phyloP scores from a whole-genome alignment of 2,888 invertebrate genomes.

The Cephus nigrinus region DNA sequence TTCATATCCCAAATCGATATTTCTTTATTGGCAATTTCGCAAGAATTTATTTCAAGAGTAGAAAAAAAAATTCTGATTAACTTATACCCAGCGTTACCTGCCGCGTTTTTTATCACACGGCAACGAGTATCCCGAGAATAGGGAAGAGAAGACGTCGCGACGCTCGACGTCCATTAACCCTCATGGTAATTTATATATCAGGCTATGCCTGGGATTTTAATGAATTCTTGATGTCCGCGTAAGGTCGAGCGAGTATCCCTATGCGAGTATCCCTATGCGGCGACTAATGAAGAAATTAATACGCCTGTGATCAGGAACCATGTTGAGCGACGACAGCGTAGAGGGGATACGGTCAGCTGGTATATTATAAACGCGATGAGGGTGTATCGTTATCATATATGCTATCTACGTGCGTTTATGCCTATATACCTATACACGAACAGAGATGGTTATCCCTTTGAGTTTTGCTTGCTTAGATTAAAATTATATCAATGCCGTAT shows the following conservation, averaged over 20 bases:
- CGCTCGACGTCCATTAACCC: not conserved
- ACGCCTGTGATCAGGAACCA: slow-evolving; percentile 14
- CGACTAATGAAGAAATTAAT: slow-evolving; percentile 25
- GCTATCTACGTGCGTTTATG: not conserved
- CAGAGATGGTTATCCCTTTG: slow-evolving; percentile 47
- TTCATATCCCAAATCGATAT: slow-evolving; percentile 32
- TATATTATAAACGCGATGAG: slow-evolving; percentile 26
- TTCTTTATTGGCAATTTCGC: slow-evolving; percentile 33
- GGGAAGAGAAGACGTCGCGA: not conserved
- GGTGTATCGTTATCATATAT: not conserved
- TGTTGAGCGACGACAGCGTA: slow-evolving; percentile 5
- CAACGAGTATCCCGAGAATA: not conserved
- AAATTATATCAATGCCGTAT: slow-evolving; percentile 54
- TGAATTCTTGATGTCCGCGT: not conserved
- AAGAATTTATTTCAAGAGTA: not conserved
- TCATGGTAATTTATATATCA: not conserved
- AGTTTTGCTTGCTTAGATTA: slow-evolving; percentile 52
- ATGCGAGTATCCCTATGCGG: not conserved
- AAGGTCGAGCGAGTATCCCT: not conserved
- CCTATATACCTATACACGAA: slow-evolving; percentile 1
- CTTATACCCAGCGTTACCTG: not conserved
- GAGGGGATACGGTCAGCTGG: slow-evolving; percentile 13
- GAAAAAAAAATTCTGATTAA: not conserved
- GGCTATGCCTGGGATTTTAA: not conserved
- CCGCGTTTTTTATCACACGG: not conserved